These are phyloP conservation scores for Poecilia latipinna DNA, from an alignment of 2,113 vertebrate genomes.

Conservation along the genomic window DNA sequence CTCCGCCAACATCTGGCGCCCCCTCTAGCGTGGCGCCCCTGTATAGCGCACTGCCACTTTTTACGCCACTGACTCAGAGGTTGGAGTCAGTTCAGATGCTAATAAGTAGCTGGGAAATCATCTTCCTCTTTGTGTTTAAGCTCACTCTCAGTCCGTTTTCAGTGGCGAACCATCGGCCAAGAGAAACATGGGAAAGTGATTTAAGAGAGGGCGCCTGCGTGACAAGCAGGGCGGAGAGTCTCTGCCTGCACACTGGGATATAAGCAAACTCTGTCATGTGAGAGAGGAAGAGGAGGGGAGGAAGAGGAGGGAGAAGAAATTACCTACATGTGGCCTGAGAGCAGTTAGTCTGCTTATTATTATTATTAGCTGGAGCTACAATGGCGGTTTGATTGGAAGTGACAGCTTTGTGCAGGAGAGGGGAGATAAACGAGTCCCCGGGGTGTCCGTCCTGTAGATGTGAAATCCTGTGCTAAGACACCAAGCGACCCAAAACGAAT, in stretches of 20 bases:
- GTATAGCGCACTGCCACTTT: too few relatives aligned
- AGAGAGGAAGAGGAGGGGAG: neutral
- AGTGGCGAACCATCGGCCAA: conserved; percentile 45
- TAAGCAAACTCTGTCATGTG: conserved; percentile 38
- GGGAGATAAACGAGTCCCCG: conserved; percentile 51
- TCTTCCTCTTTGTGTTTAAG: conserved; percentile 54
- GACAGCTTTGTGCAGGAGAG: conserved; percentile 59
- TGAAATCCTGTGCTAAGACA: conserved; percentile 60
- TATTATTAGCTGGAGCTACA: conserved; percentile 49
- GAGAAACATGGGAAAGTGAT: conserved; percentile 70
- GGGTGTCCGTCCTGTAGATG: conserved; percentile 63
- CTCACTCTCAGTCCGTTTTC: conserved; percentile 33
- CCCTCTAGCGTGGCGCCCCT: too few relatives aligned
- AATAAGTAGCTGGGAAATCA: conserved; percentile 54
- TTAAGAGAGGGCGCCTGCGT: conserved; percentile 56
- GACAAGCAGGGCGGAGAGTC: conserved; percentile 58
- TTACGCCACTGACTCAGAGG: neutral
- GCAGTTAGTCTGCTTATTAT: conserved; percentile 47
- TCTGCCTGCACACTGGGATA: conserved; percentile 35
- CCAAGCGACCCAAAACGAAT: conserved; percentile 65
- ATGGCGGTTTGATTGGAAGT: conserved; percentile 51
- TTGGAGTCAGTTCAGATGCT: conserved; percentile 58
- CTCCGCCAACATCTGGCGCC: too few relatives aligned
- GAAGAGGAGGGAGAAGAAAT: neutral
- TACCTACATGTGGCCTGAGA: conserved; percentile 43